Percentiles rank a stretch among this genome's conserved stretches.
phyloP scores from a whole-genome alignment of 2,113 vertebrate species.

The Urocitellus parryii region DNA sequence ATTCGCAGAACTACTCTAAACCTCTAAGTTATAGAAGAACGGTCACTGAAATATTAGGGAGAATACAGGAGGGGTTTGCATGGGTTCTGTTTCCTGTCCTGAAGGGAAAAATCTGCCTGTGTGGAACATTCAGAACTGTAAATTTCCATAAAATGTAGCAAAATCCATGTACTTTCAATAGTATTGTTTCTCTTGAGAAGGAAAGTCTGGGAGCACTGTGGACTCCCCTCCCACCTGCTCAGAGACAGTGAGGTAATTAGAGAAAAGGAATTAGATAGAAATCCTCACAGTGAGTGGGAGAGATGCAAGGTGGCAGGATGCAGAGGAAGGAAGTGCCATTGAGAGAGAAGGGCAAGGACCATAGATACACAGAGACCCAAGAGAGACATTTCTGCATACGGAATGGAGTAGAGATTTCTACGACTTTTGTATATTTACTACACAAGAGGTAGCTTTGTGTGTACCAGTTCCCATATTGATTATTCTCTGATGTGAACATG shows the following conservation, averaged over 20 bases:
- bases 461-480: background rate
- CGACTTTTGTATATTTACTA: background rate
- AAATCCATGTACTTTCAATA: background rate
- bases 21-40: background rate
- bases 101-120: background rate
- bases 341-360: background rate
- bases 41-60: background rate
- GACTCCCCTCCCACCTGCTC: background rate
- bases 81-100: conserved; percentile 21
- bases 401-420: background rate
- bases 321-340: too few relatives aligned
- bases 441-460: background rate
- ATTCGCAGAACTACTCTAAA: background rate
- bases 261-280: background rate
- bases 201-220: background rate
- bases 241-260: background rate
- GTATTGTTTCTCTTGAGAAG: background rate
- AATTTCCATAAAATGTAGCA: background rate
- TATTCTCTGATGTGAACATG: background rate
- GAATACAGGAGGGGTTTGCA: background rate
- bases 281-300: too few relatives aligned
- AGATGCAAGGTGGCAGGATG: background rate
- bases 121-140: conserved; percentile 14
- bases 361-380: too few relatives aligned
- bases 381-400: background rate